Base-by-base conservation (phyloP, 2,888 invertebrate genomes). In the Cryptocephalus primarius region DNA sequence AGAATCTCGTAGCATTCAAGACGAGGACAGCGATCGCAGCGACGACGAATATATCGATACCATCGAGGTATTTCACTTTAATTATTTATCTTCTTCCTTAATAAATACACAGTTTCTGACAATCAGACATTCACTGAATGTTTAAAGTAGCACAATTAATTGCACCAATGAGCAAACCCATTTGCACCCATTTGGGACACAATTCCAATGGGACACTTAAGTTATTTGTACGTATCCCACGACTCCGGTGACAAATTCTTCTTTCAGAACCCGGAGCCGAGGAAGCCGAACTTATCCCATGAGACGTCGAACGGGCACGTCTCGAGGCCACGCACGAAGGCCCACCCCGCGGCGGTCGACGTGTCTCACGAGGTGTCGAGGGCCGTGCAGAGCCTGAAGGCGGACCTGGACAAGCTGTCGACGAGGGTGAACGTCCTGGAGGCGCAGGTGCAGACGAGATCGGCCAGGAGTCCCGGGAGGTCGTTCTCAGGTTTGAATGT, bases 41-140 rank as follows among this genome's bases (percentile, higher is more conserved):
- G 84, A 84, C 55, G 88, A 88, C 62, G 87, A 87, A 68, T 88
- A 82, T 65, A 85, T 83, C 47, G 88, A 88, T 69, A 86, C 88
- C 10, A 80, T 87, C 51, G 88, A 88, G 70, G 83, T 85, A 65
- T 71, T 71, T 72, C 42, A 42, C 2, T 12, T 36, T 36, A 36
- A 11, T 36, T n/a, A 36, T 12, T 2, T n/a, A 36, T n/a, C n/a
- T n/a, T n/a, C n/a, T n/a, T n/a, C n/a, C n/a, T n/a, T n/a, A n/a
- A n/a, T n/a, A n/a, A n/a, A n/a, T n/a, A n/a, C n/a, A n/a, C n/a
- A n/a, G n/a, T n/a, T n/a, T n/a, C n/a, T n/a, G n/a, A n/a, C n/a
- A n/a, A n/a, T n/a, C n/a, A n/a, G n/a, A n/a, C n/a, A n/a, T n/a
- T n/a, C n/a, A n/a, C n/a, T n/a, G n/a, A n/a, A n/a, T n/a, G n/a